phyloP scores from a whole-genome alignment of 1,140 invertebrate species.

The Rhagoletis zephyria region DNA sequence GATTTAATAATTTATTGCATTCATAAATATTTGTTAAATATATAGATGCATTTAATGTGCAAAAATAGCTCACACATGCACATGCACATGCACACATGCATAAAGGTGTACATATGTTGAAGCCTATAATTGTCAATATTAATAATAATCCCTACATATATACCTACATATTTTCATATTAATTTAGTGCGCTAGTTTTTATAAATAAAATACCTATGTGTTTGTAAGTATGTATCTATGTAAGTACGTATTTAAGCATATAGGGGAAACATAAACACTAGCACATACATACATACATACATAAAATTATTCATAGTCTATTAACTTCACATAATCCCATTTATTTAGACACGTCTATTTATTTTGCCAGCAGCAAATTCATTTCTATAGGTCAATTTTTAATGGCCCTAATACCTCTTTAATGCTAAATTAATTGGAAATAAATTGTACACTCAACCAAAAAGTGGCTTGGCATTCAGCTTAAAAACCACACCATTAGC shows the following conservation, averaged over 20 bases:
- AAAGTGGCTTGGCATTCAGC: neutral
- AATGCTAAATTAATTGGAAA: constrained; percentile 36
- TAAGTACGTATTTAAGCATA: neutral
- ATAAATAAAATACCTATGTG: too few relatives aligned
- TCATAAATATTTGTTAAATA: constrained; percentile 30
- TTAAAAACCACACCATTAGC: neutral
- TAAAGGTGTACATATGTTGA: neutral
- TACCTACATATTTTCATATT: too few relatives aligned
- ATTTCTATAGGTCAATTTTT: constrained; percentile 18
- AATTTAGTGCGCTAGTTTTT: too few relatives aligned
- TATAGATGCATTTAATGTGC: neutral
- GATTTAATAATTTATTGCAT: constrained; percentile 49
- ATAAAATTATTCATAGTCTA: neutral
- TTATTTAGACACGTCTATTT: neutral
- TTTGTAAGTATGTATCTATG: neutral
- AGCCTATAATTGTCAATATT: neutral
- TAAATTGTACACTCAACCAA: neutral
- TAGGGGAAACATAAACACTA: too few relatives aligned
- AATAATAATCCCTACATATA: too few relatives aligned
- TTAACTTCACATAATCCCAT: constrained; percentile 32
- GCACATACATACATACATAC: too few relatives aligned
- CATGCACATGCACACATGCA: neutral
- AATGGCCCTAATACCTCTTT: constrained; percentile 3
- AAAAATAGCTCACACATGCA: neutral
- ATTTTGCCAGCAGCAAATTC: neutral